phyloP scores from a whole-genome alignment of 2,888 invertebrate species.

The Notocelia uddmanniana region DNA sequence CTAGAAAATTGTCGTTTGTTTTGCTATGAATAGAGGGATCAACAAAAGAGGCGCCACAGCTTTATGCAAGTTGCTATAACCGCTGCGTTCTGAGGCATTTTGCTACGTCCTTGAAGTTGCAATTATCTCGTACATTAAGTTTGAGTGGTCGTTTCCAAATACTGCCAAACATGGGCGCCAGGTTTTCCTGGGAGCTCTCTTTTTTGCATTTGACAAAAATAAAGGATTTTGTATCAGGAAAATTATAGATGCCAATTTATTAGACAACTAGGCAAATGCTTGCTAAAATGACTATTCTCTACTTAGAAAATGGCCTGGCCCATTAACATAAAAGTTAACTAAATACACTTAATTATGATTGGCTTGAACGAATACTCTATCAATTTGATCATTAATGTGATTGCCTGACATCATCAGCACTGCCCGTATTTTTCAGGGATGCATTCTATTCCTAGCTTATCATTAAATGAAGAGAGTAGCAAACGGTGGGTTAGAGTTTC shows the following conservation, averaged over 20 bases:
- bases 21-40: conserved; percentile 98
- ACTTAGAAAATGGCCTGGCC: not conserved
- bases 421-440: no score
- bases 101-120: no score
- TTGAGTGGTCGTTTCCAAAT: not conserved
- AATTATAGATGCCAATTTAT: not conserved
- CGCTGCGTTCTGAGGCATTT: no score
- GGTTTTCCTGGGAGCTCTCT: no score
- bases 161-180: not conserved
- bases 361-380: no score
- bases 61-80: conserved; percentile 88
- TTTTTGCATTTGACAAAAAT: not conserved
- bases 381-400: no score
- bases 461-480: not conserved
- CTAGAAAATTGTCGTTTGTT: conserved; percentile 99
- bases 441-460: no score
- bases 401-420: no score
- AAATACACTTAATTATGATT: no score
- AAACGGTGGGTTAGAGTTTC: not conserved
- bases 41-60: conserved; percentile 98
- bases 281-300: not conserved
- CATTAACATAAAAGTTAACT: not conserved
- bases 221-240: not conserved
- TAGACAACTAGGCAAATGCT: not conserved
- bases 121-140: no score